These are phyloP conservation scores for Champsocephalus esox DNA, from an alignment of 2,797 vertebrate genomes.

Conservation along the genomic window DNA sequence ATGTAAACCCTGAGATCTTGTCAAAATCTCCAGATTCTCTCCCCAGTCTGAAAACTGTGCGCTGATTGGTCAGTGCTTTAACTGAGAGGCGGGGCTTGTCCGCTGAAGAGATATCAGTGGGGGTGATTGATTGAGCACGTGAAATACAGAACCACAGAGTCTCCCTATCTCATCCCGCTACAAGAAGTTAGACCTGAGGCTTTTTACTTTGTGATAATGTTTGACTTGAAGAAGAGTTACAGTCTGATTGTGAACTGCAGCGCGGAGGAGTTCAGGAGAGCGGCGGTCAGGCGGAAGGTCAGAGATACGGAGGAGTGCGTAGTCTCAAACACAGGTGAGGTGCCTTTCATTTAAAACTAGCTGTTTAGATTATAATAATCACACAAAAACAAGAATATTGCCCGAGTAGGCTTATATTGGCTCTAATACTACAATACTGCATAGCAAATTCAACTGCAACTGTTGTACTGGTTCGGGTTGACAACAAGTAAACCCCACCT, in stretches of 20 bases:
- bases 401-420: not conserved
- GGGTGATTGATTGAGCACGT: slow-evolving; percentile 23
- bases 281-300: slow-evolving; percentile 70
- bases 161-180: not conserved
- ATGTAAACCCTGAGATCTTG: too few species aligned
- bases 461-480: too few species aligned
- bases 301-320: slow-evolving; percentile 31
- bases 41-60: too few species aligned
- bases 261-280: slow-evolving; percentile 74
- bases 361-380: not conserved
- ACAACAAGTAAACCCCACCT: too few species aligned
- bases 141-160: not conserved
- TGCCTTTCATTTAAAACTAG: accelerated
- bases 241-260: slow-evolving; percentile 60
- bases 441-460: not conserved
- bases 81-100: slow-evolving; percentile 21
- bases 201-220: slow-evolving; percentile 53
- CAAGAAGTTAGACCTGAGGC: not conserved
- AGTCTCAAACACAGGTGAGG: slow-evolving; percentile 55
- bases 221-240: slow-evolving; percentile 74
- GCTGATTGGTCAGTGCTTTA: slow-evolving; percentile 37
- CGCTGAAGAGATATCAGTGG: not conserved
- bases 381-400: not conserved
- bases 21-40: too few species aligned
- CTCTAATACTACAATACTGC: not conserved